Evolutionary conservation across 2,113 vertebrate genomes (phyloP), one percentile per base, ranked within the genome.

Genomic region (Pterocles orientalis): DNA sequence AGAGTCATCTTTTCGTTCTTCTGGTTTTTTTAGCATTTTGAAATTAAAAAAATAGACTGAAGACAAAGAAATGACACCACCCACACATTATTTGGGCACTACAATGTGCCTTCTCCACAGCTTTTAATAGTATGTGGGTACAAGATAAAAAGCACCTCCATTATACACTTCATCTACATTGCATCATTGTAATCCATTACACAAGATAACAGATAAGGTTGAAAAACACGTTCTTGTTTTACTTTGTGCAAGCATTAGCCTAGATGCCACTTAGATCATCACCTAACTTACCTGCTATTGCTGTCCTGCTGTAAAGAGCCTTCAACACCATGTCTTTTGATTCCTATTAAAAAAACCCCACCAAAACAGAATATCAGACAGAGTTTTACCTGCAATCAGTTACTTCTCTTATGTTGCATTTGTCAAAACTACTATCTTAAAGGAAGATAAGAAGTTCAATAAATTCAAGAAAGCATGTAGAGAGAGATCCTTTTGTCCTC

Each of bases 201-300:
- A 80, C 10, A 66, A 77, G 6, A 14, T 45, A 60, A 91, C 15
- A 73, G 28, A 25, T 10, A 76, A 84, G 12, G 34, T 1, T 84
- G 39, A 90, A 96, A 95, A 83, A 21, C 36, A 79, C 13, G 72
- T 68, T 64, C 28, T n/a, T 33, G 21, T 21, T 91, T 89, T 16
- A 65, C 11, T 78, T n/a, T 34, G 25, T 43, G 23, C 47, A 94
- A 94, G 24, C 48, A 76, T 12, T 18, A 84, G 89, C 24, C 15
- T 85, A 70, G 51, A 45, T 60, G 16, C 12, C 62, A 39, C 29
- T 72, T 70, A 86, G 39, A 77, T 61, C 41, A 80, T 23, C 18
- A 73, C 61, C 48, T 61, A 64, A 94, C 86, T 97, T 86, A 98
- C 97, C 96, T 96, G 78, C 77, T 82, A 70, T 54, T 95, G 88